Percentiles rank a stretch among this genome's conserved stretches.
These are phyloP conservation scores for Plodia interpunctella DNA, from an alignment of 1,140 invertebrate genomes.

Conservation along the genomic window DNA sequence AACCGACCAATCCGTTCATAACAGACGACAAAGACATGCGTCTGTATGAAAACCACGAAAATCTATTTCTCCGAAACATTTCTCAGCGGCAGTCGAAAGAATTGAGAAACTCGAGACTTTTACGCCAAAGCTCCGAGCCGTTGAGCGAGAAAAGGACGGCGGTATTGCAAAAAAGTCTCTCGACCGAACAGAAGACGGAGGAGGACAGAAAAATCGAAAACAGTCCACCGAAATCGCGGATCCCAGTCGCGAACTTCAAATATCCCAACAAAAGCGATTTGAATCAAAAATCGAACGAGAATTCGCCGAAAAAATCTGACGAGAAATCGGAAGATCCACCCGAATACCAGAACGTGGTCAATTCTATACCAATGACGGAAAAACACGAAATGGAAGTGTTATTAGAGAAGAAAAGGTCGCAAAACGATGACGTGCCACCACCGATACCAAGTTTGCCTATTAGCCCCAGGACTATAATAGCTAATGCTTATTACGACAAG, in stretches of 20 bases:
- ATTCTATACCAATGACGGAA: conserved; percentile 21
- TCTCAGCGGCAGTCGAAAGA: conserved; percentile 68
- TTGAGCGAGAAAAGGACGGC: conserved; percentile 50
- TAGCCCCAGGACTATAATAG: conserved; percentile 81
- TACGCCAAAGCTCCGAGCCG: conserved; percentile 68
- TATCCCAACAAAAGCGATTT: conserved; percentile 70
- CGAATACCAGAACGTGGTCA: conserved; percentile 63
- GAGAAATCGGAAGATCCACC: conserved; percentile 42
- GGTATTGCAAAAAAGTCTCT: conserved; percentile 62
- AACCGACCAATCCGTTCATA: conserved; percentile 53
- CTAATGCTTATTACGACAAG: conserved; percentile 90
- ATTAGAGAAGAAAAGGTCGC: conserved; percentile 39
- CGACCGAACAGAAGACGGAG: conserved; percentile 52
- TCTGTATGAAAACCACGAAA: conserved; percentile 73
- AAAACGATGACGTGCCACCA: conserved; percentile 65
- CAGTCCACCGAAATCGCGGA: conserved; percentile 61
- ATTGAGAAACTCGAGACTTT: conserved; percentile 50
- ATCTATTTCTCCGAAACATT: conserved; percentile 68
- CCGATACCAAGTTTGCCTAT: conserved; percentile 80
- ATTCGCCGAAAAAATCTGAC: conserved; percentile 54
- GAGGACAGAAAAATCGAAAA: conserved; percentile 43
- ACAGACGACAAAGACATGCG: conserved; percentile 52
- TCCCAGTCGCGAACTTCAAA: conserved; percentile 70
- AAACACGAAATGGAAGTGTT: conserved; percentile 37
- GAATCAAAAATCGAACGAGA: conserved; percentile 54